Base-by-base conservation (phyloP, 2,888 invertebrate genomes). In the Eristalis pertinax region DNA sequence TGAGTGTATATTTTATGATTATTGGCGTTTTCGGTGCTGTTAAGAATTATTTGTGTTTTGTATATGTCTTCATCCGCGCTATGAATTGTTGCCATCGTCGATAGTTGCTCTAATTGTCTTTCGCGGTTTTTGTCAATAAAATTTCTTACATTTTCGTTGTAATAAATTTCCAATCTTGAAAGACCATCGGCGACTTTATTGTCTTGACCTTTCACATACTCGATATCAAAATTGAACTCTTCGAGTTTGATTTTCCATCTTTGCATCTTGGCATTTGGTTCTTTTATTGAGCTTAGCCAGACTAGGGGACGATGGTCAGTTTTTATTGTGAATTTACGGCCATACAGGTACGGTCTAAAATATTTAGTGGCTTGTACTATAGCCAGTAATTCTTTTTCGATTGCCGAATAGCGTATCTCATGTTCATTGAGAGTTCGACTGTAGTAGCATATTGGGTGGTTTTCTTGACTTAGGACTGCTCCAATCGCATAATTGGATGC, bases 251-350 rank as follows among this genome's bases (percentile, higher is more conserved):
- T 22, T 64, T 90, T 84, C 92, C 92, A 93, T 5, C 92, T 64
- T 11, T 90, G 91, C 13, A 92, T 82, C 83, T 91, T 90, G 0
- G 91, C 90, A 38, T 90, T 91, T 0, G 92, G 92, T 24, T 93
- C 92, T 89, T 92, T 92, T 0, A 92, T 62, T 0, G 88, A 90
- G 89, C 91, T 90, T 0, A 93, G 70, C 91, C 92, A 93, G 3
- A 88, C 89, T 3, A 92, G 76, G 0, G 65, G 65, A 13, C 24
- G 65, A 41, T 65, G 41, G 41, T n/a, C n/a, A 22, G 24, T 65
- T 41, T 22, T 62, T 13, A 73, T 60, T 10, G 29, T 60, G 58
- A 77, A 67, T 76, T 83, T 83, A 11, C 67, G 29, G 13, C 76
- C 72, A n/a, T 64, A 70, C 7, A 75, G 26, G 35, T 82, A 82